A percentile compares a stretch with the other conserved stretches of the same genome.
These are phyloP conservation scores for Caenorhabditis sp. DNA, from an alignment of 2,888 invertebrate species.

Conservation along the genomic window DNA sequence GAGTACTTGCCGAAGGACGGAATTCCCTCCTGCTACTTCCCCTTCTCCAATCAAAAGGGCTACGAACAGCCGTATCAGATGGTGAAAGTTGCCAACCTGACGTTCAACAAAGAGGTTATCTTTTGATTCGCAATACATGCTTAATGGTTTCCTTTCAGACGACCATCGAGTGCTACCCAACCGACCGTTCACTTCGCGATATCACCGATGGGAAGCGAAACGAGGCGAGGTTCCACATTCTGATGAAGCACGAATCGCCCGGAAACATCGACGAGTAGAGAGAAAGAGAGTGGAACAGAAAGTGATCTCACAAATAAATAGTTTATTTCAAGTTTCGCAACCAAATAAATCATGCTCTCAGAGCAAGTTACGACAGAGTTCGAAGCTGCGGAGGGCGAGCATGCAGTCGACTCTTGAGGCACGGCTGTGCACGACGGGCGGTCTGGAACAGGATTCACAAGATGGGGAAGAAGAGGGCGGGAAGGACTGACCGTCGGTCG, in stretches of 20 bases:
- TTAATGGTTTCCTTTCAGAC: conserved; percentile 43
- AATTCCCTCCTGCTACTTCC: conserved; percentile 51
- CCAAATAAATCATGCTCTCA: neutral
- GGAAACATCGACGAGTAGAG: neutral
- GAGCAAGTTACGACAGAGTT: conserved; percentile 58
- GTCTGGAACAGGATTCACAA: conserved; percentile 18
- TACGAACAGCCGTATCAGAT: conserved; percentile 58
- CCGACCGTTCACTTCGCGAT: neutral
- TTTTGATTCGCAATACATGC: neutral
- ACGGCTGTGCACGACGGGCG: conserved; percentile 51
- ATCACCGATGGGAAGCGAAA: conserved; percentile 18
- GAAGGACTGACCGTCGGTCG: conserved; percentile 22
- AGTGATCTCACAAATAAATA: conserved; percentile 26
- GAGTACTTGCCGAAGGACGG: conserved; percentile 49
- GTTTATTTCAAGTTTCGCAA: conserved; percentile 5
- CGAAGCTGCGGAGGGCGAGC: conserved; percentile 59
- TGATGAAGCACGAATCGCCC: conserved; percentile 1
- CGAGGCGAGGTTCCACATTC: conserved; percentile 37
- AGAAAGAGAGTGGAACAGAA: neutral
- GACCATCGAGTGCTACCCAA: conserved; percentile 37
- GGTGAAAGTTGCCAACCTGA: conserved; percentile 48
- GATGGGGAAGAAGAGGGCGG: neutral
- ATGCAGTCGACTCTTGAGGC: conserved; percentile 59
- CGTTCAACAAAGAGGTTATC: conserved; percentile 27
- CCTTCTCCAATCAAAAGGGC: conserved; percentile 42